Base-by-base conservation (phyloP, 2,888 invertebrate genomes). In the Azorinus chamasolen region DNA sequence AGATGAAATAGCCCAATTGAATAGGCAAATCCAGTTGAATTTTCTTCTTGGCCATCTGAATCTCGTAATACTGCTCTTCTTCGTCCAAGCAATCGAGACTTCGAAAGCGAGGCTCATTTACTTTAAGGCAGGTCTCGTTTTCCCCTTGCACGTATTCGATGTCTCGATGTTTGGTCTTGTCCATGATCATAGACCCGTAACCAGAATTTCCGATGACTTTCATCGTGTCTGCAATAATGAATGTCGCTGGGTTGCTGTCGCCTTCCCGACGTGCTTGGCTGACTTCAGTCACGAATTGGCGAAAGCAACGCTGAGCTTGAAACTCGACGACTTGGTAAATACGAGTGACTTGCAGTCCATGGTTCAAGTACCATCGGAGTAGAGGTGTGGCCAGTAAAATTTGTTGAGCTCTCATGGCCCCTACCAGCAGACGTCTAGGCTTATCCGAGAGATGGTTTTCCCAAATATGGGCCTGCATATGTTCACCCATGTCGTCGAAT, bases 1-100 rank as follows among this genome's bases (percentile, higher is more conserved):
- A 62, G 3, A 85, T 76, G 48, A 79, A 79, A 58, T 71, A 81
- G 1, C 80, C 78, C 1, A 81, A 43, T 27, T 86, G 83, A 12
- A 78, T 64, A 1, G 86, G 80, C 14, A 83, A 22, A 22, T 79
- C 63, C 37, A 78, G 50, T 18, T 46, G 57, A 20, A 81, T 55
- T 5, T 24, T 62, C 1, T 24, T 32, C 58, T 82, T 83, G 14
- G 68, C 57, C 62, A 62, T 51, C 25, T 73, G 66, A n/a, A 68
- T 27, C 55, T 74, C 73, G 37, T 62, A 74, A 24, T 45, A 74
- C 20, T 66, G 58, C 14, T 74, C 66, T 14, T 70, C 63, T n/a
- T 41, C n/a, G n/a, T 71, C 68, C 16, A 81, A 39, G 22, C 57
- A 43, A 6, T 59, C 69, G 2, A 70, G n/a, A 25, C 72, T 75